Evolutionary conservation across 1,140 invertebrate genomes (phyloP).

Genomic region (Ladona fulva): DNA sequence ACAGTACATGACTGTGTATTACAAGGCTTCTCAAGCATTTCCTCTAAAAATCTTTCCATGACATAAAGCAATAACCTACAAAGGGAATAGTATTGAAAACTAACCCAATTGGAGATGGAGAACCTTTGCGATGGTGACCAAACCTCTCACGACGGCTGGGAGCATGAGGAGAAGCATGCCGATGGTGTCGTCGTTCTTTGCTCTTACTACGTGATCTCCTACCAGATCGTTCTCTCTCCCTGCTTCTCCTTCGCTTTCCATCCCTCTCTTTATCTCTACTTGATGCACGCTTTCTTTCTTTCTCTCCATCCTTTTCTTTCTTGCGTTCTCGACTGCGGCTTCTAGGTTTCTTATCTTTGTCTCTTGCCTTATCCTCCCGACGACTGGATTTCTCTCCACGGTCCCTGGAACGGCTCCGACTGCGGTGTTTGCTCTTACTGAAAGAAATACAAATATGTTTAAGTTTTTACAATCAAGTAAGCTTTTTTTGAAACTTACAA

Average conservation of each 20-base stretch:
- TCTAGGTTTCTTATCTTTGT: constrained; percentile 16
- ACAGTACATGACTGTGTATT: too few relatives aligned
- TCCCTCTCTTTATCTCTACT: neutral
- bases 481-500: too few relatives aligned
- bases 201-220: constrained; percentile 11
- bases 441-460: neutral
- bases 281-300: neutral
- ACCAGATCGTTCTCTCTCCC: neutral
- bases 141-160: constrained; percentile 41
- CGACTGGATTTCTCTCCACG: constrained; percentile 27
- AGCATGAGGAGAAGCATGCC: constrained; percentile 43
- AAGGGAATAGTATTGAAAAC: neutral
- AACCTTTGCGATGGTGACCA: constrained; percentile 24
- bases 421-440: constrained; percentile 41
- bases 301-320: neutral
- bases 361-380: neutral
- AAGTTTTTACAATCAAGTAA: too few relatives aligned
- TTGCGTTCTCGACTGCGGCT: constrained; percentile 23
- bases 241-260: neutral
- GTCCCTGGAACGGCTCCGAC: constrained; percentile 38
- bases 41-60: too few relatives aligned
- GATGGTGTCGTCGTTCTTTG: constrained; percentile 33
- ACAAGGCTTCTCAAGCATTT: too few relatives aligned
- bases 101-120: neutral
- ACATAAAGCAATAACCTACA: too few relatives aligned